Evolutionary conservation across 2,888 invertebrate genomes (phyloP), one percentile per base, ranked within the genome.

Genomic region (Cheilosia impressa): DNA sequence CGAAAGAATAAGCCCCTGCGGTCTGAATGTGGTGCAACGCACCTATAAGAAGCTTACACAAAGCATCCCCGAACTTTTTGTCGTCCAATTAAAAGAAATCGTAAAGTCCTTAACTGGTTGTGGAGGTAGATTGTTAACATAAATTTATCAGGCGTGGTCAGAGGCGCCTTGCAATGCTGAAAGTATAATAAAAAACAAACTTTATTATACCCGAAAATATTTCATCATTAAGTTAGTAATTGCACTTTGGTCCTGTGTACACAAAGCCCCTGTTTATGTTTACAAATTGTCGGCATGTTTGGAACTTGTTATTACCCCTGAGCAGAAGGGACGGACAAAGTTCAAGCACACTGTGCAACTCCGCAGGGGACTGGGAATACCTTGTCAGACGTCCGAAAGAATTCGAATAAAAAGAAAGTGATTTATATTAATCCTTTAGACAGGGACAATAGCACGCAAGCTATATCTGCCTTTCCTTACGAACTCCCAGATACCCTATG

Each of bases 201-300:
- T 38, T 38, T 38, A 38, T 38, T 38, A 13, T 38, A 38, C 13
- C 38, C 38, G 19, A 17, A 53, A 31, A 47, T 50, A 50, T 52
- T 41, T 66, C 27, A n/a, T 76, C 66, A 58, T 66, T 66, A 76
- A 76, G 50, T 66, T 60, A 41, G 66, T 41, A 47, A 57, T 34
- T 57, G 65, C 22, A 65, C 65, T 38, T 47, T 55, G 24, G 34
- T 65, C 65, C 57, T 75, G 17, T 43, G 63, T 63, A 65, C 55
- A 50, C 53, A 22, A 17, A 63, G 24, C 17, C 63, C 17, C 10
- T 65, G 57, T 55, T 63, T 75, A 50, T 75, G 65, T 65, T 75
- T 41, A 50, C 65, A 57, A 75, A 57, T 58, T 31, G 69, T 24
- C 69, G 17, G 4, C 22, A 31, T 13, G 22, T 6, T 34, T 24